Evolutionary conservation across 2,797 vertebrate genomes (phyloP).

Genomic region (Tamandua tetradactyla): DNA sequence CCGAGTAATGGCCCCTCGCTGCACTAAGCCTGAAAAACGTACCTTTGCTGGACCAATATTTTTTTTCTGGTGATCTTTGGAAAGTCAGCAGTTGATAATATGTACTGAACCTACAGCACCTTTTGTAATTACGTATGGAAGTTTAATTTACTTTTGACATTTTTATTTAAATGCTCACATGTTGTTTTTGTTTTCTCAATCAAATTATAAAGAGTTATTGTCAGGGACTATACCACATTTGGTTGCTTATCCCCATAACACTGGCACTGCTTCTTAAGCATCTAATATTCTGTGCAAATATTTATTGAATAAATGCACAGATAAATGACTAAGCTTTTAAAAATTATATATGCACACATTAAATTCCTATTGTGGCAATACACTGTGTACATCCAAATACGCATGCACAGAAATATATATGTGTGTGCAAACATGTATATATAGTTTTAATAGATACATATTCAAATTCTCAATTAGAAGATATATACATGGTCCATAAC

Average conservation of each 20-base stretch:
- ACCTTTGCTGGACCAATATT: neutral
- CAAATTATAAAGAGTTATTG: neutral
- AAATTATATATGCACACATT: neutral
- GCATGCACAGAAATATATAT: neutral
- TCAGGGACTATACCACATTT: neutral
- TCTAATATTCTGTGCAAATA: neutral
- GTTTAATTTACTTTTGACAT: neutral
- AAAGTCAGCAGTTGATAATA: neutral
- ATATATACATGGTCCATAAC: neutral
- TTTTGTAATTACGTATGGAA: neutral
- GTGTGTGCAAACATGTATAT: neutral
- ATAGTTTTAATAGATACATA: neutral
- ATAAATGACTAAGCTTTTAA: neutral
- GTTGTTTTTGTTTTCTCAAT: neutral
- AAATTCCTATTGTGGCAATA: neutral
- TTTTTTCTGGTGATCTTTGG: neutral
- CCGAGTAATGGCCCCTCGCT: rapidly evolving
- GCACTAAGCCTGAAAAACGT: neutral
- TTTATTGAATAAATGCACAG: neutral
- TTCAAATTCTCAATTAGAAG: neutral
- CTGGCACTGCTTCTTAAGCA: neutral
- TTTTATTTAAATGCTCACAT: neutral
- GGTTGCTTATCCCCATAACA: neutral
- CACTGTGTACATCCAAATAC: neutral
- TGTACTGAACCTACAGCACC: neutral